Evolutionary conservation across 1,140 invertebrate genomes (phyloP).

Genomic region (Hirudo medicinalis): DNA sequence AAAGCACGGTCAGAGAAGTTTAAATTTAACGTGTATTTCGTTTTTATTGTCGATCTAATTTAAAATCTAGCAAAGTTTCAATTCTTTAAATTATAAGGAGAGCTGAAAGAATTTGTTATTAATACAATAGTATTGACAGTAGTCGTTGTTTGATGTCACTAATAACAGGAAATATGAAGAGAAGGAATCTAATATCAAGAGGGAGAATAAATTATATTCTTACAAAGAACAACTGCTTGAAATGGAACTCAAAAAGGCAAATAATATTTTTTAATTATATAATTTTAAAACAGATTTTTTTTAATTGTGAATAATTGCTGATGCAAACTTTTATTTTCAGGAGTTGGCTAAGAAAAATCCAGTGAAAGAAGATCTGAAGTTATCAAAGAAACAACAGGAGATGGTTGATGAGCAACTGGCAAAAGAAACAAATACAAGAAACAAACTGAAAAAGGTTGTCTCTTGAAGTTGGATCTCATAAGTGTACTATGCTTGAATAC

Average conservation of each 20-base stretch:
- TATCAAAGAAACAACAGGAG: conserved; percentile 84
- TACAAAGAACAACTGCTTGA: conserved; percentile 94
- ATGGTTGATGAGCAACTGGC: conserved; percentile 68
- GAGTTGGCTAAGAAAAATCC: conserved; percentile 79
- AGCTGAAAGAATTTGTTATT: too few species aligned
- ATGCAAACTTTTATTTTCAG: conserved; percentile 21
- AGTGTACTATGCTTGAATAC: conserved; percentile 21
- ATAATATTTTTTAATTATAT: conserved; percentile 1
- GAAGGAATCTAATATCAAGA: conserved; percentile 68
- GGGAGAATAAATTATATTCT: conserved; percentile 90
- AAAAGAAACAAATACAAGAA: conserved; percentile 66
- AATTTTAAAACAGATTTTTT: neutral
- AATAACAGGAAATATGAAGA: conserved; percentile 37
- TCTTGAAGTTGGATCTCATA: conserved; percentile 10
- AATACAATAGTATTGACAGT: too few species aligned
- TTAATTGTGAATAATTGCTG: conserved; percentile 8
- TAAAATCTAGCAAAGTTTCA: neutral
- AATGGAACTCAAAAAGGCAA: conserved; percentile 61
- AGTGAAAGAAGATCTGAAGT: conserved; percentile 54
- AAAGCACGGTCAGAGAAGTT: too few species aligned
- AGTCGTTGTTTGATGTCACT: too few species aligned
- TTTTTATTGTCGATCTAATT: neutral
- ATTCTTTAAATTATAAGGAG: too few species aligned
- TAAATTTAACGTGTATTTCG: too few species aligned
- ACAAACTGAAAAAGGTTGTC: conserved; percentile 49